Evolutionary conservation across 2,113 vertebrate species (phyloP).

Genomic region (Bambusicola thoracicus): DNA sequence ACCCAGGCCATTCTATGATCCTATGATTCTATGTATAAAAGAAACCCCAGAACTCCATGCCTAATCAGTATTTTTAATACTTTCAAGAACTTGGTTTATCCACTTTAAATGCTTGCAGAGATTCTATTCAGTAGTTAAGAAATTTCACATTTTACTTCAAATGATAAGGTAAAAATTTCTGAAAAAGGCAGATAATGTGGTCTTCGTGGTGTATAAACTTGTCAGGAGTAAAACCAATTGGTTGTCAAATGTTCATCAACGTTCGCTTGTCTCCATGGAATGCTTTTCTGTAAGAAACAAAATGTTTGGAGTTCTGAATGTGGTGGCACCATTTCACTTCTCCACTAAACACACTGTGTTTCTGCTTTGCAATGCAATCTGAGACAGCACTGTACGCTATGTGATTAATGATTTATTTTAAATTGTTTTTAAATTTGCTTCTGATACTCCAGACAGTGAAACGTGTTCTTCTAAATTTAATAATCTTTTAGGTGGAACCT

Average conservation of each 20-base stretch:
- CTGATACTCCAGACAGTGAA: conserved; percentile 20
- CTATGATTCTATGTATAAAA: not conserved
- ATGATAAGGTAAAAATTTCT: not conserved
- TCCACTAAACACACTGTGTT: rapidly evolving
- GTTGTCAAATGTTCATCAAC: conserved; percentile 26
- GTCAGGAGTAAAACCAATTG: conserved; percentile 1
- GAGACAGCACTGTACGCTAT: not conserved
- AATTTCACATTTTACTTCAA: not conserved
- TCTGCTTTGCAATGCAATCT: not conserved
- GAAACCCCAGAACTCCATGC: not conserved
- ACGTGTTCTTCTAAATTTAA: conserved; percentile 22
- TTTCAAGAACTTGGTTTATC: not conserved
- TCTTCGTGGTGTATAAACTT: not conserved
- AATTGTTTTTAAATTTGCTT: not conserved
- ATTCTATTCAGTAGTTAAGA: not conserved
- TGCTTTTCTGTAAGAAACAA: conserved; percentile 3
- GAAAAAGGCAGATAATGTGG: not conserved
- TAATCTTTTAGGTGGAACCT: conserved; percentile 37
- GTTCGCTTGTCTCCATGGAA: conserved; percentile 40
- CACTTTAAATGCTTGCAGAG: not conserved
- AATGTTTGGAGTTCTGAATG: not conserved
- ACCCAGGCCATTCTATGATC: no score
- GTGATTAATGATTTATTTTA: not conserved
- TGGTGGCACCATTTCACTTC: not conserved
- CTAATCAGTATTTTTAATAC: not conserved